Evolutionary conservation across 2,797 vertebrate species (phyloP).

Genomic region (Myotis daubentonii): DNA sequence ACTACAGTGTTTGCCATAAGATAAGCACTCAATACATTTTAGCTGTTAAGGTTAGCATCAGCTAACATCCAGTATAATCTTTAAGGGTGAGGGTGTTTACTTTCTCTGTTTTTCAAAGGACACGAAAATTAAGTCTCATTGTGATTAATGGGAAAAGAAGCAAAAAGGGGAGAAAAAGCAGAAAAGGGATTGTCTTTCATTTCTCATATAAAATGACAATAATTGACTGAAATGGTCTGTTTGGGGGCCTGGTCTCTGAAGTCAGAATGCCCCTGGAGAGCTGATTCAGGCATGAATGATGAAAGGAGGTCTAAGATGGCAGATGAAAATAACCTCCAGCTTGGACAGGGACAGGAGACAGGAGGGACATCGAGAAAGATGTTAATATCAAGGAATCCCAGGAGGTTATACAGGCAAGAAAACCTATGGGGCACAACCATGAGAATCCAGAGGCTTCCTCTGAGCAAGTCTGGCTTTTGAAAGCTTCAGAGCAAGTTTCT

Average conservation of each 20-base stretch:
- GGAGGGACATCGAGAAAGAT: neutral
- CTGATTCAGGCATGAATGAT: neutral
- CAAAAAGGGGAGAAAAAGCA: neutral
- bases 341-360: neutral
- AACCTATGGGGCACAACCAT: neutral
- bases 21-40: neutral
- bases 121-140: neutral
- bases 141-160: neutral
- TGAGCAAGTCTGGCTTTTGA: neutral
- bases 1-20: neutral
- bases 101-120: neutral
- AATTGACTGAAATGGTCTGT: neutral
- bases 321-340: neutral
- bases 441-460: neutral
- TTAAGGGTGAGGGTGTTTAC: neutral
- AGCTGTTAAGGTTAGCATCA: neutral
- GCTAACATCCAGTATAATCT: neutral
- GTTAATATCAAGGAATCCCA: neutral
- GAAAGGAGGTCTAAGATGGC: neutral
- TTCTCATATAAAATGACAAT: neutral
- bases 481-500: neutral
- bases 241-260: neutral
- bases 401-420: neutral
- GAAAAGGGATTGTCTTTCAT: neutral
- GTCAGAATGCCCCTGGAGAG: rapidly evolving